Evolutionary conservation across 1,140 invertebrate genomes (phyloP), one percentile per base, ranked within the genome.

Genomic region (Ceratosolen solmsi): DNA sequence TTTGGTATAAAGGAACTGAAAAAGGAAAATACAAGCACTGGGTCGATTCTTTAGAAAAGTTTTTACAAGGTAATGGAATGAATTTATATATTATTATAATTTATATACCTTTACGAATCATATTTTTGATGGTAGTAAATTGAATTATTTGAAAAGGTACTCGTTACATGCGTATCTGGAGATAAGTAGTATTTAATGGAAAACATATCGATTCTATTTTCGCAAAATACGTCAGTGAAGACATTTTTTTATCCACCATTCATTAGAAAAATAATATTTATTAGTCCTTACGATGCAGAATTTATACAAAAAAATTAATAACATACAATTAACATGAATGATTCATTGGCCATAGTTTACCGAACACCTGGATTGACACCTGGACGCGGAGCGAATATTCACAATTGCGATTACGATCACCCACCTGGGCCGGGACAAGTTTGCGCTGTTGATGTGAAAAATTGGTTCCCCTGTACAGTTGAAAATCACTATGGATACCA

Each of bases 1-100:
- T 99, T 88, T 97, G 97, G 95, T 98, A 98, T 92, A 96, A 95
- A 87, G 95, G 94, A 60, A 95, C 94, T 9, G 93, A 96, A 76
- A 92, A 93, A 73, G 93, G 94, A 80, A 96, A 96, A 87, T 96
- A 95, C 83, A 92, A 94, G 82, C 94, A 95, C 86, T 98, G 97
- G 97, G 94, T 94, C 51, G 90, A 95, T 25, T 93, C 95, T 75
- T 87, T 97, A 11, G 93, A 94, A 56, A 88, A 93, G 36, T 97
- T 97, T 89, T 92, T 97, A 38, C 92, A 94, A 86, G 93, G 96
- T 97, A 92, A 92, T 46, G 7, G 22, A 54, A 75, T 58, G 30
- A 33, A 54, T 51, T 72, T 78, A 46, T n/a, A n/a, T n/a, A n/a
- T n/a, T n/a, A n/a, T n/a, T n/a, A n/a, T n/a, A n/a, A 11, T n/a